Base-by-base conservation (phyloP, 1,140 invertebrate genomes). In the Mylabris phalerata region DNA sequence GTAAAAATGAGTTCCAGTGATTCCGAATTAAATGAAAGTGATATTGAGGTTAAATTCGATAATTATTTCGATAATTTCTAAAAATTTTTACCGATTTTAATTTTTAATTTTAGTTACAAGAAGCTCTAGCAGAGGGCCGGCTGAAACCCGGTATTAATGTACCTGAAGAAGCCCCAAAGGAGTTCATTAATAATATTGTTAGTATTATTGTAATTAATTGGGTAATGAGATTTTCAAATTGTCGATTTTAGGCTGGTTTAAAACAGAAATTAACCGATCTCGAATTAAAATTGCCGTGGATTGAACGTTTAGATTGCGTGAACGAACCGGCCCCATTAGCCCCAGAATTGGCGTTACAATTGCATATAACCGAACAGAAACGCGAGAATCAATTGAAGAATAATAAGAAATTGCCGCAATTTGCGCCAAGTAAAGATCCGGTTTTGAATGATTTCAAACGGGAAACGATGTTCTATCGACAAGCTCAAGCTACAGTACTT, bases 401-500 rank as follows among this genome's bases (percentile, higher is more conserved):
- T 45, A 86, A 83, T 61, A 84, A 81, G 65, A 88, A 88, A 62
- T 75, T 85, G 44, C 77, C 80, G 32, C 78, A 83, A 50, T 83
- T 81, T 60, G 75, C 82, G 4, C 78, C 84, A 1, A 77, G 79
- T 2, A 84, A 90, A 49, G 90, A 93, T 77, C 85, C 86, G 2
- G 84, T 92, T 0, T 71, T 95, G n/a, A 92, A 96, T 80, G 94
- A 98, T 73, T 96, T 98, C 68, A 88, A 90, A 71, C 78, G 94
- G 43, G 95, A 98, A 78, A 91, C 90, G 61, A 77, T 85, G 60
- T 94, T 98, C 70, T 91, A 97, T 71, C 79, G 92, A 55, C 94
- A 97, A 78, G 95, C 94, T 3, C 94, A 98, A 70, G 81, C 84
- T 32, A 85, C 92, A 10, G 90, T 92, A 5, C 62, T 94, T 2